Conservation (phyloP, 2,113 vertebrate species). For the Boulengerochromis microlepis region DNA sequence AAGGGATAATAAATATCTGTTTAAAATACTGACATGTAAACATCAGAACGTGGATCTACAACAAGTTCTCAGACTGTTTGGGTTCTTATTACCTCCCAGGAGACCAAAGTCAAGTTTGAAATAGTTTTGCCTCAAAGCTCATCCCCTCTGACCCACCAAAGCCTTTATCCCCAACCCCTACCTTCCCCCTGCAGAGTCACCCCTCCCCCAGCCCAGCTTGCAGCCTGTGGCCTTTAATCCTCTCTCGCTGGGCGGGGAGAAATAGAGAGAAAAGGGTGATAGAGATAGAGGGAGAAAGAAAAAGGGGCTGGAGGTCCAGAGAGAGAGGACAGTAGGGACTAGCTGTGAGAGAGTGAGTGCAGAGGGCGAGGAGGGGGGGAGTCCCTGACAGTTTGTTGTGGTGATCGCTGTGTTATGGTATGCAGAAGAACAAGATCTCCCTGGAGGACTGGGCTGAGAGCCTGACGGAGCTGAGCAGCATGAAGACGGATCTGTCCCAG, state of each 20-base stretch:
- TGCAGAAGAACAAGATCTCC: slow-evolving; percentile 85
- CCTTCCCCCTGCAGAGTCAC: background rate
- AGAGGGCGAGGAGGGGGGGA: background rate
- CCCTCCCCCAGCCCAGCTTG: slow-evolving; percentile 30
- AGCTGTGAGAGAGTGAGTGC: background rate
- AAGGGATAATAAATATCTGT: background rate
- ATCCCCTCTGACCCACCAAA: background rate
- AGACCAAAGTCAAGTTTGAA: background rate
- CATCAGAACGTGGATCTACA: background rate
- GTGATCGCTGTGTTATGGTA: slow-evolving; percentile 62
- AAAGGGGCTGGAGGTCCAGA: background rate
- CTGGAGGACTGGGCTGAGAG: slow-evolving; percentile 79
- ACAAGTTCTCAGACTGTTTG: background rate
- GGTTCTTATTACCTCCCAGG: background rate
- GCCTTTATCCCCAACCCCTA: slow-evolving; percentile 19
- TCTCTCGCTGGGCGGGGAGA: slow-evolving; percentile 24
- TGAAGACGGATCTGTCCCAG: slow-evolving; percentile 79
- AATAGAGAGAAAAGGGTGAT: background rate
- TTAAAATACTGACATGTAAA: background rate
- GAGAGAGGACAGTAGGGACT: background rate
- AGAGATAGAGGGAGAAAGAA: background rate
- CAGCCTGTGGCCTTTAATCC: slow-evolving; percentile 65
- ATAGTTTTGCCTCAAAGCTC: background rate
- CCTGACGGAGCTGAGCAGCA: slow-evolving; percentile 76
- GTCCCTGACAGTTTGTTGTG: slow-evolving; percentile 5